A percentile compares a stretch with the other conserved stretches of the same genome.
Conservation (phyloP, 1,140 invertebrate genomes). For the Planococcus citri region DNA sequence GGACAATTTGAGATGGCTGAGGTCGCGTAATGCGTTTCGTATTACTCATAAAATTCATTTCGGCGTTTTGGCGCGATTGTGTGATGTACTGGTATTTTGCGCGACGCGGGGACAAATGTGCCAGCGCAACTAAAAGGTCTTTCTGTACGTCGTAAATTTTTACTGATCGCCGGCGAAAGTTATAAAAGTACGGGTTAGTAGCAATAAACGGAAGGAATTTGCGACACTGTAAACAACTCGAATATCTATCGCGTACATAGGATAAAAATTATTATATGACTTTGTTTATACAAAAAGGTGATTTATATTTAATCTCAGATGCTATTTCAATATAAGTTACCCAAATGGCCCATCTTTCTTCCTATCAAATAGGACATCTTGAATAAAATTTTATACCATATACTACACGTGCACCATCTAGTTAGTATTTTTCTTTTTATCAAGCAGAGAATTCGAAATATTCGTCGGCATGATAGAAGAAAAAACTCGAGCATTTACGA, state of each 20-base stretch:
- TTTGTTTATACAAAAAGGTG: neutral
- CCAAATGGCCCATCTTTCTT: too few relatives aligned
- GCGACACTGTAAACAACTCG: neutral
- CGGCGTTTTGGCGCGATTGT: neutral
- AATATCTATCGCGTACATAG: neutral
- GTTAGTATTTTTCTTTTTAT: too few relatives aligned
- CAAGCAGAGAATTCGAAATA: too few relatives aligned
- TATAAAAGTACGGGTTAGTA: neutral
- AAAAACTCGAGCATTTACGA: too few relatives aligned
- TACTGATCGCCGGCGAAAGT: neutral
- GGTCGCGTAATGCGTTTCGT: neutral
- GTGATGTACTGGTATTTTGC: neutral
- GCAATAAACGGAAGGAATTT: slow-evolving; percentile 7
- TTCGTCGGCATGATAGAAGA: too few relatives aligned
- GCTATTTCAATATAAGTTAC: too few relatives aligned
- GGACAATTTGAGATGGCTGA: neutral
- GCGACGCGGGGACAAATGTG: neutral
- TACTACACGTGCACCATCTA: too few relatives aligned
- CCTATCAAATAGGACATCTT: too few relatives aligned
- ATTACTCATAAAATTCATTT: neutral
- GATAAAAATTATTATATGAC: neutral
- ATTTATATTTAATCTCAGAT: neutral
- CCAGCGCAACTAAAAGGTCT: neutral
- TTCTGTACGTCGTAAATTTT: neutral
- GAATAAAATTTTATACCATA: too few relatives aligned